These are phyloP conservation scores for Megalurothrips usitatus DNA, from an alignment of 2,888 invertebrate genomes.

Conservation along the genomic window DNA sequence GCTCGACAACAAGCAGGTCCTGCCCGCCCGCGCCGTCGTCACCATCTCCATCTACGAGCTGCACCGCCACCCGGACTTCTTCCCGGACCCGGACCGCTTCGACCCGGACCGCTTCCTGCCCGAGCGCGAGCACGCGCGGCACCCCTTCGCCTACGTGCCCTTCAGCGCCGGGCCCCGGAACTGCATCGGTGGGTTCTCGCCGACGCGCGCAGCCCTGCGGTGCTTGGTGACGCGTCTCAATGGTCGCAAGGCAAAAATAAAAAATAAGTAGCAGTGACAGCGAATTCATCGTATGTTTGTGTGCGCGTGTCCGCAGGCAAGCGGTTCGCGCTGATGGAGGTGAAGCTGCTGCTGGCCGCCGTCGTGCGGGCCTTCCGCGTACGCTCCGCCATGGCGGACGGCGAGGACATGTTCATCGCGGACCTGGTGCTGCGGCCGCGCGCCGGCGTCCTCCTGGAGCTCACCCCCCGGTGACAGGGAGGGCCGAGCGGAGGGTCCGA, in stretches of 20 bases:
- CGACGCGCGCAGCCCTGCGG: not conserved
- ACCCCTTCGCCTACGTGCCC: conserved; percentile 61
- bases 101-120: conserved; percentile 23
- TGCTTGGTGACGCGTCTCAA: too few relatives aligned
- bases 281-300: too few relatives aligned
- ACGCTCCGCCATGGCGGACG: not conserved
- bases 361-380: not conserved
- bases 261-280: too few relatives aligned
- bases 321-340: not conserved
- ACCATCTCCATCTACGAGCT: conserved; percentile 12
- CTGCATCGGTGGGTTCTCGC: conserved; percentile 57
- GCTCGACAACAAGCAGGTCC: not conserved
- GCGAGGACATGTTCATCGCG: not conserved
- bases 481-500: not conserved
- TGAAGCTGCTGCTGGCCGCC: conserved; percentile 1
- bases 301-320: not conserved
- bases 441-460: not conserved
- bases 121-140: conserved; percentile 48
- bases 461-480: not conserved
- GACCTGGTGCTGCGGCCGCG: conserved; percentile 18
- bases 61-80: conserved; percentile 1
- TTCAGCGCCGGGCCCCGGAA: conserved; percentile 66
- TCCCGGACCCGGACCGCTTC: not conserved
- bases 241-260: too few relatives aligned
- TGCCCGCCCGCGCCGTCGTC: not conserved